A percentile compares a stretch with the other conserved stretches of the same genome.
These are phyloP conservation scores for Exephanes ischioxanthus DNA, from an alignment of 2,888 invertebrate genomes.

Conservation along the genomic window DNA sequence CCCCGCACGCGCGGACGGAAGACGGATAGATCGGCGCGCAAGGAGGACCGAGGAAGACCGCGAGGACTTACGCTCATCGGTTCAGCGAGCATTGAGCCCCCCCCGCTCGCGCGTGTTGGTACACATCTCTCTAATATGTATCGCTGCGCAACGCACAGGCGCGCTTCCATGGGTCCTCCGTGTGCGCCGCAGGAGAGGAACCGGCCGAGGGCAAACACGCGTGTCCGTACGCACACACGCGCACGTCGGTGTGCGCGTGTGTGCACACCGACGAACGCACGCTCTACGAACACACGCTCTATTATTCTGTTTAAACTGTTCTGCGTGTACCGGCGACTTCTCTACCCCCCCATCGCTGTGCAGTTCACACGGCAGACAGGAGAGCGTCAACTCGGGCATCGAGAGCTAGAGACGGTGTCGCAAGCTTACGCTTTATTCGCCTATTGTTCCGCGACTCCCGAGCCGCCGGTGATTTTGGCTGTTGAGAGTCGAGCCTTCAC, in stretches of 20 bases:
- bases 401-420: conserved; percentile 69
- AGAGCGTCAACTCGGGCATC: conserved; percentile 63
- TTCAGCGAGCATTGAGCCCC: conserved; percentile 38
- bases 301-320: conserved; percentile 1
- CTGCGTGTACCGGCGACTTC: neutral
- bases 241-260: neutral
- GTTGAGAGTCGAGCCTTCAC: conserved; percentile 32
- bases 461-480: conserved; percentile 58
- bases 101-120: conserved; percentile 30
- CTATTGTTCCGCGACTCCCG: conserved; percentile 73
- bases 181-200: neutral
- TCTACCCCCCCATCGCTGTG: neutral
- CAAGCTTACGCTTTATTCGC: conserved; percentile 79
- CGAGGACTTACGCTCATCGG: conserved; percentile 40
- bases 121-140: conserved; percentile 29
- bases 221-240: conserved; percentile 65
- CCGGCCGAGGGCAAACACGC: conserved; percentile 64
- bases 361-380: conserved; percentile 75
- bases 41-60: neutral
- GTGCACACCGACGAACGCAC: too few relatives aligned
- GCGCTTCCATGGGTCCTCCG: neutral
- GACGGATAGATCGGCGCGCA: neutral
- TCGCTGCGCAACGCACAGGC: conserved; percentile 33
- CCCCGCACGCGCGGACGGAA: neutral
- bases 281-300: neutral